phyloP scores from a whole-genome alignment of 2,113 vertebrate genomes.

The Chlorodrepanis virens region DNA sequence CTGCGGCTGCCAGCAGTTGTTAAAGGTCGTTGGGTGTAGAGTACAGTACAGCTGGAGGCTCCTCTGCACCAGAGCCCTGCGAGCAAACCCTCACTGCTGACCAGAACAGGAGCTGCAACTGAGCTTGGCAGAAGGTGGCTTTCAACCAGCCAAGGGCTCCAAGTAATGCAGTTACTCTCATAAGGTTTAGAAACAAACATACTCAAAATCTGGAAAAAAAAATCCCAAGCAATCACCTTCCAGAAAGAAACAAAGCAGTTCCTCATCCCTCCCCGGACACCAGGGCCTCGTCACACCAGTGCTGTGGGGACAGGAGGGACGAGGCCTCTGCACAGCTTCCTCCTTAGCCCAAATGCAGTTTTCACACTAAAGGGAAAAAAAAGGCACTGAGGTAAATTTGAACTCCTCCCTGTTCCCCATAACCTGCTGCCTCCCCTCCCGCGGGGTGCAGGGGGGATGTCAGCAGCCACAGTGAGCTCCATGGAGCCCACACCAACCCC shows the following conservation, averaged over 20 bases:
- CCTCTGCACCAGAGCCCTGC: not conserved
- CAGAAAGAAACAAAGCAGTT: not conserved
- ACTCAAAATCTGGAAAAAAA: not conserved
- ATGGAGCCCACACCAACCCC: accelerated
- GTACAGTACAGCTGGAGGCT: not conserved
- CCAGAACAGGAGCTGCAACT: not conserved
- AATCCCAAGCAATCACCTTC: not conserved
- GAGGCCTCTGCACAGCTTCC: not conserved
- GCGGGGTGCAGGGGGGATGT: accelerated
- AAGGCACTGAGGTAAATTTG: slow-evolving; percentile 75
- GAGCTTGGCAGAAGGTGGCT: not conserved
- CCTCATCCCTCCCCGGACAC: not conserved
- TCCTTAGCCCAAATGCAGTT: not conserved
- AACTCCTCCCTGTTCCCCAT: not conserved
- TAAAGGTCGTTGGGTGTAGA: slow-evolving; percentile 12
- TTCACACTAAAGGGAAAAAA: slow-evolving; percentile 7
- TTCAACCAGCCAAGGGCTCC: not conserved
- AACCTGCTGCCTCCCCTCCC: not conserved
- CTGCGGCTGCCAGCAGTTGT: not conserved
- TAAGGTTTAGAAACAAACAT: not conserved
- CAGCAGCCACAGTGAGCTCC: accelerated
- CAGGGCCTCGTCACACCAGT: not conserved
- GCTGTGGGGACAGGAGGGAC: not conserved
- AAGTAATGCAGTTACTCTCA: not conserved
- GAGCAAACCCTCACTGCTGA: not conserved